Percentiles rank a stretch among this genome's conserved stretches.
Conservation (phyloP, 2,888 invertebrate species). For the Tenodera sinensis region DNA sequence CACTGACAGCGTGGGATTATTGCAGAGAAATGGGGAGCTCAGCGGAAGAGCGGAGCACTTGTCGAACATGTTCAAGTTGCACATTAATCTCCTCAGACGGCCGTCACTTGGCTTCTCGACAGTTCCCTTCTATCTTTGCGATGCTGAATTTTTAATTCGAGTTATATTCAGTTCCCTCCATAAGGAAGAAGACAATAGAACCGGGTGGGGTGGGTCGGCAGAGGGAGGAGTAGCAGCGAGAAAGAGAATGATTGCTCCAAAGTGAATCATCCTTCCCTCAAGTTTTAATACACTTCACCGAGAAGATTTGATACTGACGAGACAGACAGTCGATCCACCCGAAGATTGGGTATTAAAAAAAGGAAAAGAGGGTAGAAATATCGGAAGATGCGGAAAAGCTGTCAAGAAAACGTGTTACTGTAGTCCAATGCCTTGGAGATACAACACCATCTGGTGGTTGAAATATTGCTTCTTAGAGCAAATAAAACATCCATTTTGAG, state of each 20-base stretch:
- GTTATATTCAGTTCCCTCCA: neutral
- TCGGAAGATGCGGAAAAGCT: neutral
- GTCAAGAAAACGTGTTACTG: neutral
- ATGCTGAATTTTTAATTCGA: neutral
- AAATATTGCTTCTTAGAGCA: neutral
- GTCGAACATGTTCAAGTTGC: neutral
- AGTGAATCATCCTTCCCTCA: neutral
- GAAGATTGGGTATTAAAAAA: neutral
- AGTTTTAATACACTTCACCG: neutral
- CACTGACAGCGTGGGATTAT: neutral
- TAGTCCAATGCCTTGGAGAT: neutral
- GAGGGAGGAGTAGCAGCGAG: neutral
- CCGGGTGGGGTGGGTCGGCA: neutral
- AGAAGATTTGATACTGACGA: neutral
- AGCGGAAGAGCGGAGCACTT: neutral
- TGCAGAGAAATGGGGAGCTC: no score
- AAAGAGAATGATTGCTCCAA: neutral
- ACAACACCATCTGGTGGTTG: neutral
- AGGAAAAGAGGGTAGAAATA: neutral
- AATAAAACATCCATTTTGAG: neutral
- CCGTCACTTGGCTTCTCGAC: neutral
- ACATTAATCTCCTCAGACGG: neutral
- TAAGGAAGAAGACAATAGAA: neutral
- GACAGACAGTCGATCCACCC: neutral
- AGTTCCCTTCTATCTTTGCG: neutral